phyloP scores from a whole-genome alignment of 2,888 invertebrate species.

The Oxycera nigricornis region DNA sequence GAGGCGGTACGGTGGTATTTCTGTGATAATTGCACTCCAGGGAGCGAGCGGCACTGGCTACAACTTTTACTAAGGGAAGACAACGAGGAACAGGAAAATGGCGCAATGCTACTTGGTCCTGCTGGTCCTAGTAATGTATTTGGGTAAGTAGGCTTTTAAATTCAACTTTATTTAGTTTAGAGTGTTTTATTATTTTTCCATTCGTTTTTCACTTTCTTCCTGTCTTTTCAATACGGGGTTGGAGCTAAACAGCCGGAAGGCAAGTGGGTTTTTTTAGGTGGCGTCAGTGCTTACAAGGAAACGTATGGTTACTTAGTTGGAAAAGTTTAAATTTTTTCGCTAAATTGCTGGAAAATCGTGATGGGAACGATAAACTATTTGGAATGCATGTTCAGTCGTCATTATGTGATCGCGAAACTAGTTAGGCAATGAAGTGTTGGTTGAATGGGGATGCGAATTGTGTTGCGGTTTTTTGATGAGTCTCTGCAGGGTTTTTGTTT shows the following conservation, averaged over 20 bases:
- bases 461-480: too few relatives aligned
- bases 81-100: slow-evolving; percentile 44
- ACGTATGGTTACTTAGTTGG: neutral
- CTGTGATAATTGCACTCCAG: slow-evolving; percentile 43
- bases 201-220: neutral
- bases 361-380: slow-evolving; percentile 3
- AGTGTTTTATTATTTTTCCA: slow-evolving; percentile 6
- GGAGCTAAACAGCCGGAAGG: neutral
- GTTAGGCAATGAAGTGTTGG: neutral
- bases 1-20: slow-evolving; percentile 41
- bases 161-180: slow-evolving; percentile 21
- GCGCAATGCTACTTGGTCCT: slow-evolving; percentile 45
- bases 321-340: neutral
- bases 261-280: neutral
- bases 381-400: slow-evolving; percentile 1
- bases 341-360: neutral
- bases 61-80: neutral
- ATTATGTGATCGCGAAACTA: neutral
- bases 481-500: too few relatives aligned
- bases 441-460: neutral
- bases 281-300: neutral
- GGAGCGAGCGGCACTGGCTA: neutral
- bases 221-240: neutral
- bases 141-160: slow-evolving; percentile 42
- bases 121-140: slow-evolving; percentile 45